phyloP scores from a whole-genome alignment of 1,140 invertebrate species.

The Eubasilissa regina region DNA sequence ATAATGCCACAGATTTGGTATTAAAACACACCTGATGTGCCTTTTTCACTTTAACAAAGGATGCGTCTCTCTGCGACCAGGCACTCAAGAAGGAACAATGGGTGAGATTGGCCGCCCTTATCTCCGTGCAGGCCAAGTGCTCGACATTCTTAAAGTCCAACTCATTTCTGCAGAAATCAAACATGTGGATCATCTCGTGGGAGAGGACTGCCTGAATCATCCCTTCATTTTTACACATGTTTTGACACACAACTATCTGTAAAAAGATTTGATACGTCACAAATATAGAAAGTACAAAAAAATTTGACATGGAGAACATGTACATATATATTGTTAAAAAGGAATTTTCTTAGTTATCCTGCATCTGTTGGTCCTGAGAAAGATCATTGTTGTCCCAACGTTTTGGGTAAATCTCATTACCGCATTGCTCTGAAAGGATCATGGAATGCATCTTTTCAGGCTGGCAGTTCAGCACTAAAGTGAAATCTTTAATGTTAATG shows the following conservation, averaged over 20 bases:
- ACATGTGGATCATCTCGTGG: conserved; percentile 98
- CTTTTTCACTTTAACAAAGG: conserved; percentile 81
- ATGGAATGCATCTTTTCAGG: too few relatives aligned
- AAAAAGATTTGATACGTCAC: conserved; percentile 56
- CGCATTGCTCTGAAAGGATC: too few relatives aligned
- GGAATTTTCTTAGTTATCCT: too few relatives aligned
- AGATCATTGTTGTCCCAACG: too few relatives aligned
- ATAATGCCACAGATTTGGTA: conserved; percentile 1
- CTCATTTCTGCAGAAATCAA: conserved; percentile 92
- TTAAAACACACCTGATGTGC: conserved; percentile 76
- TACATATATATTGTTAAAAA: too few relatives aligned
- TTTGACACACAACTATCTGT: conserved; percentile 94
- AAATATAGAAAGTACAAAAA: too few relatives aligned
- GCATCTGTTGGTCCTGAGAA: too few relatives aligned
- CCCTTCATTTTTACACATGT: conserved; percentile 78
- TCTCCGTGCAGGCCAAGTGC: conserved; percentile 96
- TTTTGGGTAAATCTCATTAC: too few relatives aligned
- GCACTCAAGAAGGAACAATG: conserved; percentile 93
- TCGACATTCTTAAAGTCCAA: conserved; percentile 92
- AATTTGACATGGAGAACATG: too few relatives aligned
- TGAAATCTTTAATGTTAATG: too few relatives aligned
- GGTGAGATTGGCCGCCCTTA: conserved; percentile 91
- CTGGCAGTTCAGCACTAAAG: too few relatives aligned
- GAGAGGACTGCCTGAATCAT: conserved; percentile 85
- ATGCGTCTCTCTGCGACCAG: conserved; percentile 82